Evolutionary conservation across 2,113 vertebrate genomes (phyloP).

Genomic region (Laticauda laticaudata): DNA sequence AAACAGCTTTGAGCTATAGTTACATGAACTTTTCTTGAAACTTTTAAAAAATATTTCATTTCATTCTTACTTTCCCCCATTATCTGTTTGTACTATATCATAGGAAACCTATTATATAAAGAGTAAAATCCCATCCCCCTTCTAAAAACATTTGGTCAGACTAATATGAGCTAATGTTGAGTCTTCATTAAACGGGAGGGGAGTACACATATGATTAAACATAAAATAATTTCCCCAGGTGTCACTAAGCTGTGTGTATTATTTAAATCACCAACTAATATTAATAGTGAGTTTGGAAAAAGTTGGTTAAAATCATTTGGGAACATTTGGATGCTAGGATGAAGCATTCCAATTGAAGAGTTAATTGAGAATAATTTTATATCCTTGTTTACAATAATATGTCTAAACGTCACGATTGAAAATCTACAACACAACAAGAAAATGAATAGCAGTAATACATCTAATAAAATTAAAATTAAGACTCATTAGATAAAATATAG

Average conservation of each 20-base stretch:
- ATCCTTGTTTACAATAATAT: background rate
- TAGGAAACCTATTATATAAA: background rate
- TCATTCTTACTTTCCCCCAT: conserved; percentile 23
- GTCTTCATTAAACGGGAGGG: background rate
- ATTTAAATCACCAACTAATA: background rate
- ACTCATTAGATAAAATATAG: background rate
- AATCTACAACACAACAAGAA: background rate
- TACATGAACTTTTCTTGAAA: conserved; percentile 33
- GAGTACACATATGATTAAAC: background rate
- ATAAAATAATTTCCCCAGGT: background rate
- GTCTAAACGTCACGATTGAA: background rate
- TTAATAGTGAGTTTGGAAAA: background rate
- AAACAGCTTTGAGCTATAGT: conserved; percentile 8
- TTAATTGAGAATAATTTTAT: background rate
- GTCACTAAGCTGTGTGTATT: background rate
- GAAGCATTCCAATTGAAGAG: background rate
- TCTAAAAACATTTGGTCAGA: background rate
- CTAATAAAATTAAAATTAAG: background rate
- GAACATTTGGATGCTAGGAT: background rate
- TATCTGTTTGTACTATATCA: background rate
- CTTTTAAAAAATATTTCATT: conserved; percentile 1
- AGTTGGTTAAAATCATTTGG: background rate
- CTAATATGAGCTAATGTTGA: background rate
- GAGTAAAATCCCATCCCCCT: background rate
- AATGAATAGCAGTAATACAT: background rate